These are phyloP conservation scores for Gambusia holbrooki DNA, from an alignment of 2,113 vertebrate genomes.

Conservation along the genomic window DNA sequence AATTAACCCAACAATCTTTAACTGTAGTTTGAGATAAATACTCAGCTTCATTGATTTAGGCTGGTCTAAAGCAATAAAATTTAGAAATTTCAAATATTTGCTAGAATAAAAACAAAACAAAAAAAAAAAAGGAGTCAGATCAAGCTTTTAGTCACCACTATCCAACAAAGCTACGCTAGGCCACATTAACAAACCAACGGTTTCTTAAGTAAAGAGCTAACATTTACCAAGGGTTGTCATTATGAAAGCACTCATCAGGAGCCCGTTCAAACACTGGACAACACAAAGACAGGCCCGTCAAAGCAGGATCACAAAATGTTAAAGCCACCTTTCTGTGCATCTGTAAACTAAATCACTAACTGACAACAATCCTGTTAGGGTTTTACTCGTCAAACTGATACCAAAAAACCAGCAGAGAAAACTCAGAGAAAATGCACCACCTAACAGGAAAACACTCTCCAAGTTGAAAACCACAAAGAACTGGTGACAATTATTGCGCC, in stretches of 20 bases:
- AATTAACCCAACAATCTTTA: neutral
- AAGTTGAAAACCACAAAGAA: neutral
- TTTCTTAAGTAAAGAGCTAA: neutral
- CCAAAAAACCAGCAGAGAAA: too few species aligned
- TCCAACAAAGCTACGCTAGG: neutral
- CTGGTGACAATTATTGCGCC: neutral
- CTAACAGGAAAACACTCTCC: neutral
- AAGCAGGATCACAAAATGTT: constrained; percentile 1
- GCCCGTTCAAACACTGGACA: neutral
- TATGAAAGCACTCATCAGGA: neutral
- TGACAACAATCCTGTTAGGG: neutral
- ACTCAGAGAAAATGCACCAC: neutral
- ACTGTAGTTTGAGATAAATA: neutral
- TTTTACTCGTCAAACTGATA: constrained; percentile 7
- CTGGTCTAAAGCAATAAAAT: neutral
- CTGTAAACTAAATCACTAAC: neutral
- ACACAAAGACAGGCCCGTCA: neutral
- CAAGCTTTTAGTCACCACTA: neutral
- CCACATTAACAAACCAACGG: neutral
- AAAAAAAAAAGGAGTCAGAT: neutral
- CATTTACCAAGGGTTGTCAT: neutral
- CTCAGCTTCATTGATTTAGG: neutral
- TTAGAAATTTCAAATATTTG: neutral
- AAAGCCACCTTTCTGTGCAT: neutral
- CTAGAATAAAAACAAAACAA: neutral